Conservation (phyloP, 2,888 invertebrate genomes). For the Tribolium freemani region DNA sequence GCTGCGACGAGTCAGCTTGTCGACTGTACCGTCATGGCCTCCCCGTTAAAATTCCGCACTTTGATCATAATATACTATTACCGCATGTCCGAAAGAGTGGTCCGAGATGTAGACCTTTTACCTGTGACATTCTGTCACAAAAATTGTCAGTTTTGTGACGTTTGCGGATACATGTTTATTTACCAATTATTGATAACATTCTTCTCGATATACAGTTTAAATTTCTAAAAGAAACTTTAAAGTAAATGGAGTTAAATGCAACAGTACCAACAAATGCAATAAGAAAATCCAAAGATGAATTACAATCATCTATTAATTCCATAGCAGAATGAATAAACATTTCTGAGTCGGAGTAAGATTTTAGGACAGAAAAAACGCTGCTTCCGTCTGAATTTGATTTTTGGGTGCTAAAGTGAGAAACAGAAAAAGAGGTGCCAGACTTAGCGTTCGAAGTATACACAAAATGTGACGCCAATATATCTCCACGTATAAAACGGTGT, state of each 20-base stretch:
- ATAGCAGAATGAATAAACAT: neutral
- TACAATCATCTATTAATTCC: neutral
- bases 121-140: no score
- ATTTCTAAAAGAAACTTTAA: neutral
- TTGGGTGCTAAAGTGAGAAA: neutral
- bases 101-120: no score
- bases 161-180: slow-evolving; percentile 23
- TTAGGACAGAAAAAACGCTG: neutral
- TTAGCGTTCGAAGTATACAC: neutral
- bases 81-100: no score
- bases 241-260: neutral
- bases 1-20: no score
- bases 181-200: slow-evolving; percentile 12
- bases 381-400: neutral
- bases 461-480: slow-evolving; percentile 3
- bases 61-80: no score
- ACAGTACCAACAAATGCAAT: neutral
- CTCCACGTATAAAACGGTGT: neutral
- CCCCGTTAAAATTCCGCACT: no score
- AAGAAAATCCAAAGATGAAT: neutral
- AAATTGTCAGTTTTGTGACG: no score
- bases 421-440: neutral
- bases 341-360: neutral
- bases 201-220: slow-evolving; percentile 8
- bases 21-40: no score